Evolutionary conservation across 2,888 invertebrate genomes (phyloP).

Genomic region (Perizoma affinitatum): DNA sequence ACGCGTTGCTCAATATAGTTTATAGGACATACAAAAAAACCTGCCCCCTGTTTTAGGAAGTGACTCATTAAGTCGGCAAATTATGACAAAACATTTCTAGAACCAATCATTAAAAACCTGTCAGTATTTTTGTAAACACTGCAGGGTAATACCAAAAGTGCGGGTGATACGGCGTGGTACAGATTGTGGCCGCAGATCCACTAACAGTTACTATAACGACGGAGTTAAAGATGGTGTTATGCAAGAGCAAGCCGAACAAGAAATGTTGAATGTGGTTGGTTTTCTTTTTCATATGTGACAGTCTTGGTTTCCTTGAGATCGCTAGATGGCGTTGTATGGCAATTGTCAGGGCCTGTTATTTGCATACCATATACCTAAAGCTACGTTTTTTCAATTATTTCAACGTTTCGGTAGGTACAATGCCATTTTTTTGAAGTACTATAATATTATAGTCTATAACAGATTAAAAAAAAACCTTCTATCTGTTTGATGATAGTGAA

Average conservation of each 20-base stretch:
- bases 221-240: constrained; percentile 33
- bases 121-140: constrained; percentile 37
- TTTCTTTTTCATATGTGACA: no score
- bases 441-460: no score
- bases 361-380: no score
- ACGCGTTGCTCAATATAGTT: no score
- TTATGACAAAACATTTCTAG: constrained; percentile 14
- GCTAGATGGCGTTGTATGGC: no score
- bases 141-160: constrained; percentile 44
- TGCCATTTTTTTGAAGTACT: no score
- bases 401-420: no score
- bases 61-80: not conserved
- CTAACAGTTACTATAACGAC: constrained; percentile 32
- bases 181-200: constrained; percentile 22
- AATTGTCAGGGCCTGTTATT: no score
- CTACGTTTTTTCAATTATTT: no score
- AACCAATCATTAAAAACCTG: constrained; percentile 3
- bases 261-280: not conserved
- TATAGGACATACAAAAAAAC: not conserved
- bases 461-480: no score
- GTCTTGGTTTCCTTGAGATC: no score
- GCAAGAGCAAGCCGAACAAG: constrained; percentile 31
- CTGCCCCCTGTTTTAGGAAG: not conserved
- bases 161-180: constrained; percentile 65
- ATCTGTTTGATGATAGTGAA: no score